Evolutionary conservation across 2,888 invertebrate species (phyloP).

Genomic region (Fabriciana adippe): DNA sequence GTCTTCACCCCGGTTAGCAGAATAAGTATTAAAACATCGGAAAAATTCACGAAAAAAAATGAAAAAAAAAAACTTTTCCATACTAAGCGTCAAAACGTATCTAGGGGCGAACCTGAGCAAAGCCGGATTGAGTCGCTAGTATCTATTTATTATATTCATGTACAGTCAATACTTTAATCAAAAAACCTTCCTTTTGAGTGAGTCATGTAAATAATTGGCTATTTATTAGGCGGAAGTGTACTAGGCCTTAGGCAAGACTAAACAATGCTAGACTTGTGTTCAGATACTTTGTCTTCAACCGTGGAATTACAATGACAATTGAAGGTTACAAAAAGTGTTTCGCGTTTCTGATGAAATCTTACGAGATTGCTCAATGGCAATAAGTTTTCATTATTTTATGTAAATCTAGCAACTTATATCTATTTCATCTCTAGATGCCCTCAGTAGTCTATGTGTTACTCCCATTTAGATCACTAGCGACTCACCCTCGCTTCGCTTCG

Average conservation of each 20-base stretch:
- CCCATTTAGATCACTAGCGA: too few relatives aligned
- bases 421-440: too few relatives aligned
- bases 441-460: too few relatives aligned
- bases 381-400: background rate
- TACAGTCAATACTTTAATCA: background rate
- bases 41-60: too few relatives aligned
- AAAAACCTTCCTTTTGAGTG: background rate
- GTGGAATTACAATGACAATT: conserved; percentile 22
- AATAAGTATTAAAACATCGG: too few relatives aligned
- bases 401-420: background rate
- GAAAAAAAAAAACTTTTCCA: too few relatives aligned
- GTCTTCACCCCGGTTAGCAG: too few relatives aligned
- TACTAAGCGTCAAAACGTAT: too few relatives aligned
- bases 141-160: background rate
- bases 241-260: conserved; percentile 10
- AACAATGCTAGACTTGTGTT: conserved; percentile 16
- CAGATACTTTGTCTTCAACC: conserved; percentile 13
- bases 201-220: background rate
- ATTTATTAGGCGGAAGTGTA: background rate
- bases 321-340: conserved; percentile 20
- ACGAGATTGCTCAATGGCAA: background rate
- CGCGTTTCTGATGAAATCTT: conserved; percentile 16
- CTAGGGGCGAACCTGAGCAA: too few relatives aligned
- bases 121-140: too few relatives aligned
- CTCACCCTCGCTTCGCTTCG: too few relatives aligned